Base-by-base conservation (phyloP, 2,888 invertebrate genomes). In the Eueremaeus valkanovi region DNA sequence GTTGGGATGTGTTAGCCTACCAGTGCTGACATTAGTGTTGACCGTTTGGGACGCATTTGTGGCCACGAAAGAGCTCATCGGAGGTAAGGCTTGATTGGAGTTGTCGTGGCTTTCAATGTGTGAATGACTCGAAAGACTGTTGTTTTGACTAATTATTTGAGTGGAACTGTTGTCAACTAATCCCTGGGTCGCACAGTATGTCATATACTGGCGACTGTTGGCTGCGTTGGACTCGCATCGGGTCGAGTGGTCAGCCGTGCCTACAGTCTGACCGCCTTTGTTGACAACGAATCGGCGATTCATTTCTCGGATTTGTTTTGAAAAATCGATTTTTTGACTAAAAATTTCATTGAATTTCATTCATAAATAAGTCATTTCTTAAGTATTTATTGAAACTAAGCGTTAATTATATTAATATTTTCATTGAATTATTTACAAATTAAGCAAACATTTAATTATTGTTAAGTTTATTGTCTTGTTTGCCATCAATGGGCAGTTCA, bases 11-110 rank as follows among this genome's bases (percentile, higher is more conserved):
- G 6, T n/a, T 51, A n/a, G 9, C 16, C 21, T 11, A 8, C n/a
- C 21, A n/a, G 6, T 13, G 21, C n/a, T 51, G 16, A 51, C 51
- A 51, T 51, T 51, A 51, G 18, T n/a, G 6, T 8, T 51, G 16
- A 21, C 16, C n/a, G 51, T 51, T 51, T 51, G 51, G 6, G 51
- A 21, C 6, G 6, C 21, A 51, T 51, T 51, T 13, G 51, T 51
- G 42, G 51, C 51, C 51, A 51, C 51, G 21, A 51, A 51, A 6
- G 51, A 51, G 21, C 51, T 51, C 51, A 51, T 51, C 51, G 51
- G 51, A 51, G 51, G 51, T 51, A 51, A 51, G 13, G 51, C 9
- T 5, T 51, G 51, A n/a, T 51, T 51, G n/a, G n/a, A n/a, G 51
- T 51, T 51, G 21, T 51, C 18, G n/a, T 51, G 51, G 6, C 51